These are phyloP conservation scores for Ditylenchus weischeri DNA, from an alignment of 2,888 invertebrate genomes.

Conservation along the genomic window DNA sequence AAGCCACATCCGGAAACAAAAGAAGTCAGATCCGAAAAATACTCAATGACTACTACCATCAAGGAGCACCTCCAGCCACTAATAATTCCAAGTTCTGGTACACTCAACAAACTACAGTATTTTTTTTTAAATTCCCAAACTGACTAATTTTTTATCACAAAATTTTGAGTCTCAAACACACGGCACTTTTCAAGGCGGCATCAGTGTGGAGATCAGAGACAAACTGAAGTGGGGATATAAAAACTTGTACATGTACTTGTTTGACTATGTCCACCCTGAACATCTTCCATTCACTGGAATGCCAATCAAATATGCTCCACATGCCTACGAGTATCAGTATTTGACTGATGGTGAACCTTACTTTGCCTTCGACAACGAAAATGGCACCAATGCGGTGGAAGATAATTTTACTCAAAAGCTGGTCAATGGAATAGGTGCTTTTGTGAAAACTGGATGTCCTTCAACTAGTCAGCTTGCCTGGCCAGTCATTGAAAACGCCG, in stretches of 20 bases:
- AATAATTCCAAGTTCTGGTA: too few relatives aligned
- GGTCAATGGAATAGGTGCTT: neutral
- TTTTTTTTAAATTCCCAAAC: too few relatives aligned
- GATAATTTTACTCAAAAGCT: neutral
- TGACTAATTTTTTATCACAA: too few relatives aligned
- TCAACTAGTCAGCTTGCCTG: neutral
- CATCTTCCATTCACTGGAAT: neutral
- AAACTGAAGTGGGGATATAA: neutral
- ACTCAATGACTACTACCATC: neutral
- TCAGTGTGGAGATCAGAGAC: neutral
- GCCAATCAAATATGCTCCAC: neutral
- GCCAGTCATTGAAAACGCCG: neutral
- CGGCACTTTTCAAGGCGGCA: neutral
- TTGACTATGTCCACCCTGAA: conserved; percentile 5
- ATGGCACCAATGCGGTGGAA: neutral
- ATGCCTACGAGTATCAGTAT: conserved; percentile 8
- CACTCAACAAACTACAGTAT: too few relatives aligned
- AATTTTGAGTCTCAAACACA: neutral
- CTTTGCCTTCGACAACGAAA: neutral
- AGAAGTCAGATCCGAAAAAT: neutral
- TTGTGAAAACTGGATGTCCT: neutral
- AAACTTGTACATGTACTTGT: neutral
- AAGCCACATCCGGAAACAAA: conserved; percentile 1
- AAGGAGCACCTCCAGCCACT: neutral
- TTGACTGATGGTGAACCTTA: neutral